Base-by-base conservation (phyloP, 2,888 invertebrate species). In the Phytoseiulus persimilis region DNA sequence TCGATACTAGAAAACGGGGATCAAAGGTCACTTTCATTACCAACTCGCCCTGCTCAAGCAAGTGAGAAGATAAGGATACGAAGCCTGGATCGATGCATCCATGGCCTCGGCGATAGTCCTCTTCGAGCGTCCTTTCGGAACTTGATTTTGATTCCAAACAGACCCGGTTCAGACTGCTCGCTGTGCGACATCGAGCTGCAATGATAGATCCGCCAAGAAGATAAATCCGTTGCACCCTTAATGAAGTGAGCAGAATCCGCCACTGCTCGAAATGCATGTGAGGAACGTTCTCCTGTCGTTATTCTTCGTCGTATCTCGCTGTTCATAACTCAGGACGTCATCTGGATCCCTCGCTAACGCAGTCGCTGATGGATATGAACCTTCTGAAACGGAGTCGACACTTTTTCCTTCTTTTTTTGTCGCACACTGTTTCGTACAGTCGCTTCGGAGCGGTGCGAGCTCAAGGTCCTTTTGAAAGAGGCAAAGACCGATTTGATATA, bases 321-420 rank as follows among this genome's bases (percentile, higher is more conserved):
- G 65, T 65, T 65, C 65, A 65, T 65, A 65, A 65, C 65, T 65
- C 65, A 65, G 65, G 65, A 65, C 65, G 65, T 65, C 65, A 65
- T 65, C 65, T 65, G 65, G 65, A 65, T 65, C 65, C 28, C 65
- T 65, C 65, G 65, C 65, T 65, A 65, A 65, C 65, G 65, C 65
- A 65, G 14, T 18, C 65, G 2, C 28, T 65, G 65, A 65, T 65
- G 65, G 65, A 65, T 65, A 65, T 65, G 65, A 28, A 65, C 65
- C 65, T 65, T 65, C 65, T 28, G 11, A 65, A 65, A 65, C 65
- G 65, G 18, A 65, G 65, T 65, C 65, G 65, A 65, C 65, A 65
- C 65, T 65, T 28, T 65, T 65, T 65, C n/a, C 28, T 65, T 23
- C 65, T 65, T 65, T 65, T 65, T 65, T 65, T 65, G 65, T 65